Evolutionary conservation across 2,888 invertebrate genomes (phyloP).

Genomic region (Agelastica alni): DNA sequence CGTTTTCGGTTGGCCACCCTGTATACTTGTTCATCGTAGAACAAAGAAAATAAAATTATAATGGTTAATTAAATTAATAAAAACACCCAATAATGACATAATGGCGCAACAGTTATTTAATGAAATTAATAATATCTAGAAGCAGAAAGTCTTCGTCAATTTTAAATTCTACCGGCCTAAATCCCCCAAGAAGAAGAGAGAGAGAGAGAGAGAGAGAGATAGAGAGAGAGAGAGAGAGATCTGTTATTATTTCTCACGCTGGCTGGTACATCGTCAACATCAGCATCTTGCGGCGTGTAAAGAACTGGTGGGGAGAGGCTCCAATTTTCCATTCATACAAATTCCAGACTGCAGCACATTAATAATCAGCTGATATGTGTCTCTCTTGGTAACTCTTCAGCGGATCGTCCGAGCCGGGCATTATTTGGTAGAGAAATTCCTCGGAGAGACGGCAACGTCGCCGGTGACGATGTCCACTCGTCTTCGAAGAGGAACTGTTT

Average conservation of each 20-base stretch:
- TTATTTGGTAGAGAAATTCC: conserved; percentile 16
- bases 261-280: conserved; percentile 12
- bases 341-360: conserved; percentile 16
- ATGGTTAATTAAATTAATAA: too few species aligned
- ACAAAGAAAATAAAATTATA: too few species aligned
- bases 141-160: not conserved
- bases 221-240: conserved; percentile 1
- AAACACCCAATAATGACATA: too few species aligned
- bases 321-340: conserved; percentile 23
- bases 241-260: conserved; percentile 20
- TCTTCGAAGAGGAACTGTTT: not conserved
- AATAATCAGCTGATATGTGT: conserved; percentile 22
- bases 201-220: not conserved
- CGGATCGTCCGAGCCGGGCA: conserved; percentile 6
- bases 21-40: too few species aligned
- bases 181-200: conserved; percentile 4
- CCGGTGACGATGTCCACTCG: conserved; percentile 2
- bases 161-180: conserved; percentile 2
- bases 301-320: conserved; percentile 7
- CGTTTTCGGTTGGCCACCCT: too few species aligned
- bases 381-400: conserved; percentile 11
- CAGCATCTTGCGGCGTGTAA: conserved; percentile 10
- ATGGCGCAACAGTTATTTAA: too few species aligned
- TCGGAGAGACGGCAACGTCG: conserved; percentile 8
- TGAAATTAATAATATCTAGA: too few species aligned